phyloP scores from a whole-genome alignment of 1,140 invertebrate species.

The Nymphalis io region DNA sequence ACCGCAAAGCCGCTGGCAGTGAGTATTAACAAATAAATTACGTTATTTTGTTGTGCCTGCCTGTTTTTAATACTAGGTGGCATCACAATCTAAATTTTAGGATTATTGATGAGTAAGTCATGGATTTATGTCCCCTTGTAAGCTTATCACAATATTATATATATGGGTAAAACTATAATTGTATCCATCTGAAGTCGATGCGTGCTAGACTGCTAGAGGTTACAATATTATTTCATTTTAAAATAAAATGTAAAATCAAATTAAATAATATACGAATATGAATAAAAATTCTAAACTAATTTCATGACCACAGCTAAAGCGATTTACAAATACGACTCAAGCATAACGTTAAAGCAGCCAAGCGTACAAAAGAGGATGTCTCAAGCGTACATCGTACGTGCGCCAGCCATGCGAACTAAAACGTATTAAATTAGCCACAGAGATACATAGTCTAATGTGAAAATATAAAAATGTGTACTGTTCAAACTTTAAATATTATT shows the following conservation, averaged over 20 bases:
- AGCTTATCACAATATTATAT: no score
- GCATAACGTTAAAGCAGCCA: constrained; percentile 21
- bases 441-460: constrained; percentile 15
- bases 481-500: constrained; percentile 22
- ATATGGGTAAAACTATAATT: no score
- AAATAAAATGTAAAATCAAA: neutral
- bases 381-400: constrained; percentile 5
- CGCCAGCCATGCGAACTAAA: neutral
- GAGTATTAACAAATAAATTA: no score
- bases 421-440: constrained; percentile 10
- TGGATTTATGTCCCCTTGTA: no score
- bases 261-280: neutral
- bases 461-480: constrained; percentile 2
- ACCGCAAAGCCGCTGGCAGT: no score
- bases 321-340: constrained; percentile 33
- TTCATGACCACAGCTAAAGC: constrained; percentile 8
- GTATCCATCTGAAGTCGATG: no score
- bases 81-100: no score
- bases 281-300: constrained; percentile 12
- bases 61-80: no score
- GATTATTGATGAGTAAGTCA: no score
- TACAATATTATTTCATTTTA: no score
- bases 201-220: no score
- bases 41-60: no score
- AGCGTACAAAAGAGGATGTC: constrained; percentile 27